Base-by-base conservation (phyloP, 2,797 vertebrate genomes). In the Lacerta agilis region DNA sequence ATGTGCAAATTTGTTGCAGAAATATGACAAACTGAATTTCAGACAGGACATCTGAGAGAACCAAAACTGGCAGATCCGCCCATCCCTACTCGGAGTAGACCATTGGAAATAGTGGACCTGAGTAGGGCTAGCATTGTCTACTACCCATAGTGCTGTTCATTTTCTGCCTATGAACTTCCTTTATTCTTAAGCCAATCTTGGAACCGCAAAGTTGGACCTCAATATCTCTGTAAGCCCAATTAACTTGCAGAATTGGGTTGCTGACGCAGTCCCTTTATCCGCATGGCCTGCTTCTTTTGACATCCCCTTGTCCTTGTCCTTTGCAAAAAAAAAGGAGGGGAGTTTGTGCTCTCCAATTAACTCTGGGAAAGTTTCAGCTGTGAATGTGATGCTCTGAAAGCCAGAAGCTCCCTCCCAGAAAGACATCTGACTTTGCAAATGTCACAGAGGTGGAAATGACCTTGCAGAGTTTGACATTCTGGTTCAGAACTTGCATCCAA, bases 351-450 rank as follows among this genome's bases (percentile, higher is more conserved):
- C 0, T 1, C 90, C 90, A 92, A 79, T 94, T 94, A 93, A 90
- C 23, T 64, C 85, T 94, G 94, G 90, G 49, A 88, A 73, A 72
- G 82, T 61, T 66, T 94, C 94, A 89, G 55, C 27, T 67, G 64
- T 27, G 18, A 33, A 2, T 7, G 86, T 79, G 86, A 85, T 29
- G 33, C 86, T 1, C 76, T 71, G 0, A 27, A 2, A 41, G 72
- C 20, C 69, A 90, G 89, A 90, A 92, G 87, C 89, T 86, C 92
- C 85, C 71, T 84, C 49, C 69, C 64, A 89, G 89, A 90, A 15
- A 69, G 82, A 80, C 0, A 10, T 85, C 27, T 5, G 2, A 0
- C 66, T 92, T 91, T 83, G 86, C 85, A 41, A 55, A 55, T 10
- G 49, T 55, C 49, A 4, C 49, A 55, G 49, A 15, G 49, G 13